Conservation (phyloP, 2,888 invertebrate genomes). For the Sphinx pinastri region DNA sequence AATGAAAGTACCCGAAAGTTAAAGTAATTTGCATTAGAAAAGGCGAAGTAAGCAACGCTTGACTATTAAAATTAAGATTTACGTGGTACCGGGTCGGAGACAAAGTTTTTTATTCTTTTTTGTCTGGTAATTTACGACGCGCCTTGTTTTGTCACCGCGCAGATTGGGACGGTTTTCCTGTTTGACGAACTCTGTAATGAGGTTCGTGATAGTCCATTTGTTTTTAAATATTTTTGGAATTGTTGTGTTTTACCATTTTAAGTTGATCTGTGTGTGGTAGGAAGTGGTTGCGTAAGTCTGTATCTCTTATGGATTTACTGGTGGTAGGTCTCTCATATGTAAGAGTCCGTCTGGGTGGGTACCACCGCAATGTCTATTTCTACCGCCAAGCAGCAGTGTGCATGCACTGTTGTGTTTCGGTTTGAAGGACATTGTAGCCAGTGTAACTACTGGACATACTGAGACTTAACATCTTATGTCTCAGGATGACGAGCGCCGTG, state of each 20-base stretch:
- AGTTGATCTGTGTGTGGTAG: neutral
- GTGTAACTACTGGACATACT: too few species aligned
- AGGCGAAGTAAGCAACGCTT: constrained; percentile 46
- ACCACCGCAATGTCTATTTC: too few species aligned
- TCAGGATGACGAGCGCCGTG: too few species aligned
- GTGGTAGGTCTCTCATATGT: too few species aligned
- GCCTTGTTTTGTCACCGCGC: constrained; percentile 17
- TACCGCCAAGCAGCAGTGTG: too few species aligned
- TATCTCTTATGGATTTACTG: too few species aligned
- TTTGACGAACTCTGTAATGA: neutral
- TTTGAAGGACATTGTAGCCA: too few species aligned
- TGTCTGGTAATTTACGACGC: constrained; percentile 19
- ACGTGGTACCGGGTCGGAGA: constrained; percentile 54
- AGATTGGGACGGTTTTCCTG: constrained; percentile 14
- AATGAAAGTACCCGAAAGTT: constrained; percentile 66
- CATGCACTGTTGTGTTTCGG: too few species aligned
- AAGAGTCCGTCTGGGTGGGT: too few species aligned
- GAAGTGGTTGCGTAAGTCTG: too few species aligned
- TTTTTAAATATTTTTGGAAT: neutral
- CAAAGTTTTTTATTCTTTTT: constrained; percentile 45
- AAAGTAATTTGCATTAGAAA: constrained; percentile 69
- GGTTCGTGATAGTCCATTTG: constrained; percentile 8
- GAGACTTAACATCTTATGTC: too few species aligned
- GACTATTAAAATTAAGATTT: constrained; percentile 73
- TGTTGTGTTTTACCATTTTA: neutral